A percentile compares a stretch with the other conserved stretches of the same genome.
Evolutionary conservation across 2,888 invertebrate genomes (phyloP).

Genomic region (Pammene aurita): DNA sequence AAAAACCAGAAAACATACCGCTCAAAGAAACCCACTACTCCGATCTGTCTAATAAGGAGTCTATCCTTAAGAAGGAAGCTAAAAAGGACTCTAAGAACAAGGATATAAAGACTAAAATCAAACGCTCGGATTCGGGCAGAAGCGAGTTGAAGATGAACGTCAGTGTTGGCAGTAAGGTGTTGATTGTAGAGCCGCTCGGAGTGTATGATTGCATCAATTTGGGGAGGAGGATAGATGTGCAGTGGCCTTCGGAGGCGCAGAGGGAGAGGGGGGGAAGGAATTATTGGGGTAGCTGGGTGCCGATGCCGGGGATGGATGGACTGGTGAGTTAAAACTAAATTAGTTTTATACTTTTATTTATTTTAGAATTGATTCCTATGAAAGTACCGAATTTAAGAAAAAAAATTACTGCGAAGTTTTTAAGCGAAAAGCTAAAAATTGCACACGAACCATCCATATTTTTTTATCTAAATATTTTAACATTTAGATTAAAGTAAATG

Average conservation of each 20-base stretch:
- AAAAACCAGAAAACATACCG: conserved; percentile 68
- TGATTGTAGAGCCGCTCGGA: conserved; percentile 76
- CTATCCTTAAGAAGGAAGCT: conserved; percentile 61
- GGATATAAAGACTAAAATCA: conserved; percentile 75
- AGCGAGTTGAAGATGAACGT: conserved; percentile 73
- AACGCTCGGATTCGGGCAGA: conserved; percentile 71
- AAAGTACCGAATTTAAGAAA: too few relatives aligned
- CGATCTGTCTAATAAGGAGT: conserved; percentile 67
- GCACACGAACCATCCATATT: too few relatives aligned
- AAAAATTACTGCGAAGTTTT: too few relatives aligned
- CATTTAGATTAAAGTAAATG: too few relatives aligned
- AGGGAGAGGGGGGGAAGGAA: conserved; percentile 93
- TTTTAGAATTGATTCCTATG: too few relatives aligned
- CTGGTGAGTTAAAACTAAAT: conserved; percentile 75
- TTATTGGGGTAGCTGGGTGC: conserved; percentile 94
- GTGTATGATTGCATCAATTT: conserved; percentile 96
- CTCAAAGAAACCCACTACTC: conserved; percentile 70
- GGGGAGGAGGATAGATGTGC: conserved; percentile 95
- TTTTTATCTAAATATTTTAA: too few relatives aligned
- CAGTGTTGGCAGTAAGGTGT: conserved; percentile 74
- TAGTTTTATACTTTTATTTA: too few relatives aligned
- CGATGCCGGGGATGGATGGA: conserved; percentile 96
- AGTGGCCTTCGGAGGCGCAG: conserved; percentile 97
- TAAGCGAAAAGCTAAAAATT: too few relatives aligned
- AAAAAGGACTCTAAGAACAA: conserved; percentile 69